A percentile compares a stretch with the other conserved stretches of the same genome.
phyloP scores from a whole-genome alignment of 2,797 vertebrate species.

The Numenius phaeopus region DNA sequence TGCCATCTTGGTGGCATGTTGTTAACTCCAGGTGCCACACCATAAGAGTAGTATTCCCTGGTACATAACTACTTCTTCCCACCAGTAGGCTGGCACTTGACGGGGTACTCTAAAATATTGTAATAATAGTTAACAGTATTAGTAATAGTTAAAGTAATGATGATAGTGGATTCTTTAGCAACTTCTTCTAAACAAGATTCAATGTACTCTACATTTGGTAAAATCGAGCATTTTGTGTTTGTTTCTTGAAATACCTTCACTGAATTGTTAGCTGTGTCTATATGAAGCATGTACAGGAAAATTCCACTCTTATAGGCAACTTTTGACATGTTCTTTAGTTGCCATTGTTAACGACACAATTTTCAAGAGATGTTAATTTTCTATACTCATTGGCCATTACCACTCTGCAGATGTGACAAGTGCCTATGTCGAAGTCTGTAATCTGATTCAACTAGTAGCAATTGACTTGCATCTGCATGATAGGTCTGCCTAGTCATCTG shows the following conservation, averaged over 20 bases:
- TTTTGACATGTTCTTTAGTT: not conserved
- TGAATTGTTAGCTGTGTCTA: not conserved
- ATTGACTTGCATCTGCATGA: not conserved
- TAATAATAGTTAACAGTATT: not conserved
- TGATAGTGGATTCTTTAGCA: not conserved
- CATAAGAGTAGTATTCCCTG: not conserved
- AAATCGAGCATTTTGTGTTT: not conserved
- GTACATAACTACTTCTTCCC: not conserved
- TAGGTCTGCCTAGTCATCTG: not conserved
- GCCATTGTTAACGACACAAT: not conserved
- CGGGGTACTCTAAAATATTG: not conserved
- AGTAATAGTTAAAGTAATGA: not conserved
- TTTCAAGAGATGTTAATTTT: not conserved
- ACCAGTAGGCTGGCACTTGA: not conserved
- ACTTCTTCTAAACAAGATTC: not conserved
- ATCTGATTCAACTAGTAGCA: not conserved
- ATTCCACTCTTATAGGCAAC: not conserved
- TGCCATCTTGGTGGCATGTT: not conserved
- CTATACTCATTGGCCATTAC: not conserved
- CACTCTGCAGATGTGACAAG: not conserved
- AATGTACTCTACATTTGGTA: not conserved
- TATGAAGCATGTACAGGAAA: not conserved
- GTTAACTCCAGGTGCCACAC: not conserved
- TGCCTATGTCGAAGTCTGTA: not conserved
- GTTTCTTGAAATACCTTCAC: not conserved